Base-by-base conservation (phyloP, 2,888 invertebrate genomes). In the Teleiodes luculella region DNA sequence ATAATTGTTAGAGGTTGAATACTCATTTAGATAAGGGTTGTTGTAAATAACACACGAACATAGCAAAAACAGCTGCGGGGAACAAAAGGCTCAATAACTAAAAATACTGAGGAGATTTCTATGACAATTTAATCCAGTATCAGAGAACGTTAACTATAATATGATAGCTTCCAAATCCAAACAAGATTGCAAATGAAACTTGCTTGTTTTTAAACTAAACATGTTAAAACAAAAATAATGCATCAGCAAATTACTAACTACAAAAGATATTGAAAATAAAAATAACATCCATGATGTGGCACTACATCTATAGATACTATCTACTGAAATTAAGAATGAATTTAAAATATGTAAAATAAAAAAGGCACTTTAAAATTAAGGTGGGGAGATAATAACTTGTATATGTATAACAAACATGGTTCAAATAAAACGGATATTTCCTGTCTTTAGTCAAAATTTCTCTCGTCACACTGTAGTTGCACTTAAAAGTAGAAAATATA, bases 401-500 rank as follows among this genome's bases (percentile, higher is more conserved):
- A 75, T 76, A 76, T 70, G 71, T 72, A 76, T 71, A 75, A 74
- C 56, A 58, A 57, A 57, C 41, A 41, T 53, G 50, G 54, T 43
- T 43, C 7, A 46, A 64, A 63, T 72, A 73, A 72, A 76, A 74
- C 75, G 72, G 68, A 68, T 72, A 71, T 69, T 73, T 69, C 68
- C 73, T 70, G 68, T 78, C 68, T 69, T 74, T 74, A 68, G 70
- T 74, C 69, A 24, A 76, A 75, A 74, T 76, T 80, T 86, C 86
- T 86, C 86, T 86, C 87, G 84, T 86, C 81, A 86, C 86, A 87
- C 82, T 80, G 82, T 74, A 79, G 80, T 85, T 86, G 80, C 83
- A 76, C 86, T 88, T 87, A 87, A 74, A 81, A 79, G 75, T 84
- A 84, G 69, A 76, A 81, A 77, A 80, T 76, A 78, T 74, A 74